Evolutionary conservation across 2,888 invertebrate genomes (phyloP).

Genomic region (Oscheius myriophilus): DNA sequence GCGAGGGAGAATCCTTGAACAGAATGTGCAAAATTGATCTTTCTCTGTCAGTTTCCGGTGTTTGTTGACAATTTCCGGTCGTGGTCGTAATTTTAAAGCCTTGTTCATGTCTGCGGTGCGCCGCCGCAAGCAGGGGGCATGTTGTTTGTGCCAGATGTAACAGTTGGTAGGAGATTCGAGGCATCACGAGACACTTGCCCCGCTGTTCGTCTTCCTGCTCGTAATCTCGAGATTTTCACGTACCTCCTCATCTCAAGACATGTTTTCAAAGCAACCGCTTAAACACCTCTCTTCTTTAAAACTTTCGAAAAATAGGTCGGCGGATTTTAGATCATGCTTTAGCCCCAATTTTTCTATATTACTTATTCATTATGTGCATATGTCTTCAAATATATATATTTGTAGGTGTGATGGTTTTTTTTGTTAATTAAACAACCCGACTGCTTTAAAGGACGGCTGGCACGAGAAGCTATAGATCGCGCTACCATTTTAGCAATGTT

Average conservation of each 20-base stretch:
- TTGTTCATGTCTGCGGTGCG: too few species aligned
- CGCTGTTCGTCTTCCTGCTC: neutral
- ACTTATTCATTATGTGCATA: too few species aligned
- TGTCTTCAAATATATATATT: too few species aligned
- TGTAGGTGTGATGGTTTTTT: too few species aligned
- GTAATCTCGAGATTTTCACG: slow-evolving; percentile 23
- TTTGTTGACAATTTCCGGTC: neutral
- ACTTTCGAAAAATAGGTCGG: neutral
- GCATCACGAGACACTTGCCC: slow-evolving; percentile 23
- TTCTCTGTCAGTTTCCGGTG: neutral
- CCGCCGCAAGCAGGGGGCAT: neutral
- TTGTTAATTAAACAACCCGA: too few species aligned
- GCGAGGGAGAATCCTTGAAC: too few species aligned
- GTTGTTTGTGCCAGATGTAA: slow-evolving; percentile 27
- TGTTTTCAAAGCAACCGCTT: neutral
- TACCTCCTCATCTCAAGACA: neutral
- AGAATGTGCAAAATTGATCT: neutral
- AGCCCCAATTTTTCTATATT: too few species aligned
- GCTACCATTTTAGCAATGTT: too few species aligned
- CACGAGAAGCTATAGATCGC: too few species aligned
- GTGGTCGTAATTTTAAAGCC: neutral
- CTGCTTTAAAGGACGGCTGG: too few species aligned
- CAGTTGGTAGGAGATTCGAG: slow-evolving; percentile 21
- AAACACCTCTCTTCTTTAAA: neutral
- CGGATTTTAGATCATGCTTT: too few species aligned